Evolutionary conservation across 2,797 vertebrate genomes (phyloP).

Genomic region (Notamacropus eugenii): DNA sequence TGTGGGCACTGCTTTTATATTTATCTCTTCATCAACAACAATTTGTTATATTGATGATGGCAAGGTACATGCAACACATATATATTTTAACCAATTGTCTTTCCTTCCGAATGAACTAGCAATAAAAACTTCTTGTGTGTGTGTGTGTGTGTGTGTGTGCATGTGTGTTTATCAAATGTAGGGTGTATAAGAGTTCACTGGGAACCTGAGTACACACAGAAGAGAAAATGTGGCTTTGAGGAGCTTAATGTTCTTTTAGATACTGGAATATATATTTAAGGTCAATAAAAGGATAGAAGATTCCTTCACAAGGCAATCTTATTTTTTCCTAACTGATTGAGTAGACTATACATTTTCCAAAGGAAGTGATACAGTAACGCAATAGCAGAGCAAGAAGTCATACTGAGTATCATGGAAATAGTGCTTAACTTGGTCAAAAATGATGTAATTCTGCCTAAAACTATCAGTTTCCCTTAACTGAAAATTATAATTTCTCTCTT

Average conservation of each 20-base stretch:
- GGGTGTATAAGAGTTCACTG: neutral
- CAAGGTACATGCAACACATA: neutral
- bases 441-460: neutral
- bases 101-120: neutral
- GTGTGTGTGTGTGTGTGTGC: too few species aligned
- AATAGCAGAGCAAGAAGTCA: neutral
- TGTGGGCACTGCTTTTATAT: neutral
- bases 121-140: neutral
- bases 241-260: neutral
- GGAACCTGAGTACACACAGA: neutral
- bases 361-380: neutral
- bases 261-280: neutral
- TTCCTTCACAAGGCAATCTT: neutral
- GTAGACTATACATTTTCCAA: neutral
- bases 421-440: neutral
- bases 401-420: neutral
- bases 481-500: neutral
- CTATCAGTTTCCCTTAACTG: neutral
- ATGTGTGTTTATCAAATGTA: conserved; percentile 22
- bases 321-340: neutral
- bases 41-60: neutral
- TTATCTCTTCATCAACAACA: neutral
- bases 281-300: neutral
- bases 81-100: neutral
- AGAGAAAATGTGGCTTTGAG: conserved; percentile 9